Evolutionary conservation across 2,797 vertebrate genomes (phyloP), one percentile per base, ranked within the genome.

Genomic region (Mionectes olivaceus): DNA sequence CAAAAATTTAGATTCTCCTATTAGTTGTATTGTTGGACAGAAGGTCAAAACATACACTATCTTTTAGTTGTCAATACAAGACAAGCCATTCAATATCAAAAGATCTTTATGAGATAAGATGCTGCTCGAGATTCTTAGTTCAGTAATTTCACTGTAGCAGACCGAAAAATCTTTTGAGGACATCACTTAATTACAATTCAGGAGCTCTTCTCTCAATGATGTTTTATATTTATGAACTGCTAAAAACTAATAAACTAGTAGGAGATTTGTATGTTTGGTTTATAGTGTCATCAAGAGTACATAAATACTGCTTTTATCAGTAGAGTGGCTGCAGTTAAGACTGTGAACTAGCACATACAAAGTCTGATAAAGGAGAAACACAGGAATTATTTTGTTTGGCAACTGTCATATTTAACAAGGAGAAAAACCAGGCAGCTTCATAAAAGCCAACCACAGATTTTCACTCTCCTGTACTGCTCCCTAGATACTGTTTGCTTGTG

Each of bases 381-480:
- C 11, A 82, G 17, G 53, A 90, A 73, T 88, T 95, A 89, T 94
- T 96, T 95, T 90, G 65, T 47, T 95, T 95, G 93, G 96, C 94
- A 95, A 4, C 39, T 33, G 17, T 11, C 81, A 49, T 41, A 87
- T 59, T 65, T 55, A 84, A 59, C 32, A 82, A 76, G 56, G 22
- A 94, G 55, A 65, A 44, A 46, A 75, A 6, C 3, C 24, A 25
- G 27, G 43, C 77, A 90, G 44, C 67, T 69, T 61, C 60, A 47
- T 1, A 78, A 69, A 53, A 85, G 27, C 41, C 68, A 85, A 14
- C 17, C 68, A 57, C 1, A 60, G n/a, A 50, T 78, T 75, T 85
- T 89, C 3, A 2, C 68, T 90, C 10, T 67, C 52, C 46, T 25
- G 13, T 25, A 22, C 60, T 59, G 13, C 43, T 75, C 56, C 37